These are phyloP conservation scores for Tyrannus savana DNA, from an alignment of 2,113 vertebrate genomes.

Conservation along the genomic window DNA sequence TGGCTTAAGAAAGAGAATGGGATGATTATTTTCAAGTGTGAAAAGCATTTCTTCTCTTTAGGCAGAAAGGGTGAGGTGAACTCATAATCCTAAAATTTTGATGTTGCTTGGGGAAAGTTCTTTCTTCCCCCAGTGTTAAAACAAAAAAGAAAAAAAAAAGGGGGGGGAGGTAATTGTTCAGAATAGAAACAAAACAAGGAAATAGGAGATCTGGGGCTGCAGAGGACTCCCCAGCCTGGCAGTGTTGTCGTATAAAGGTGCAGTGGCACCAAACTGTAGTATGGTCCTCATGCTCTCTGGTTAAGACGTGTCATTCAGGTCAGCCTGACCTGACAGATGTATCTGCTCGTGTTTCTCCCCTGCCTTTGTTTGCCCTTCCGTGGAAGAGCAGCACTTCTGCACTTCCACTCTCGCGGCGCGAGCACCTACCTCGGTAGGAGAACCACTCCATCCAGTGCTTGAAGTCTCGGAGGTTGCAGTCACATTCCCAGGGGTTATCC, in stretches of 20 bases:
- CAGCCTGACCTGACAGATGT: not conserved
- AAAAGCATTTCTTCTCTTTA: not conserved
- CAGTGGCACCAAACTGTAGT: not conserved
- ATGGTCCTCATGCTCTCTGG: not conserved
- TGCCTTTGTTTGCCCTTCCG: not conserved
- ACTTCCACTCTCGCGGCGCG: accelerated
- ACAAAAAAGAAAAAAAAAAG: not conserved
- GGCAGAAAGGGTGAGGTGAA: not conserved
- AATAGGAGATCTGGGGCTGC: not conserved
- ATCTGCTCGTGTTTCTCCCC: not conserved
- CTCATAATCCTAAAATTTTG: not conserved
- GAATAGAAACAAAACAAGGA: not conserved
- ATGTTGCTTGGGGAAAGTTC: not conserved
- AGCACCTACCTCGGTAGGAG: constrained; percentile 89
- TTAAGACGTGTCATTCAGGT: not conserved
- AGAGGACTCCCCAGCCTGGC: not conserved
- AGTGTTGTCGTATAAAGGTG: not conserved
- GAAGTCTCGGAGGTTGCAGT: constrained; percentile 96
- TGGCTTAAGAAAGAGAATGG: not conserved
- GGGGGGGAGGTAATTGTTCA: not conserved
- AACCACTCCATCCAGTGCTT: constrained; percentile 99
- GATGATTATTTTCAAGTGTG: not conserved
- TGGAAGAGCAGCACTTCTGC: not conserved
- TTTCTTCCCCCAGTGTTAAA: not conserved
- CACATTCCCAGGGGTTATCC: constrained; percentile 97